phyloP scores from a whole-genome alignment of 2,888 invertebrate genomes.

The Drosophila atripex region DNA sequence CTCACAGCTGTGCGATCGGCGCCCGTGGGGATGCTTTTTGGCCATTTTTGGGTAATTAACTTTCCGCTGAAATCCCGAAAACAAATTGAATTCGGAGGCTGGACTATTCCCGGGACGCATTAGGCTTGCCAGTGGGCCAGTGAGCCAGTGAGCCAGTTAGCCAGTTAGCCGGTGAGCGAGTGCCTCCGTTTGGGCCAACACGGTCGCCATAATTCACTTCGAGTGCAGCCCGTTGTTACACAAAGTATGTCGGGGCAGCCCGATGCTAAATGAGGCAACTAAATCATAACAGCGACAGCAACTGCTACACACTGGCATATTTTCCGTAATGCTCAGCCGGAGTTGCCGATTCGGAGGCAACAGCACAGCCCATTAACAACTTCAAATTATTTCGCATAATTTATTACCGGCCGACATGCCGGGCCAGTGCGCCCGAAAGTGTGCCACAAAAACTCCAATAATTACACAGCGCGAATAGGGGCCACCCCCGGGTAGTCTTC shows the following conservation, averaged over 20 bases:
- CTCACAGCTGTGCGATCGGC: slow-evolving; percentile 22
- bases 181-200: neutral
- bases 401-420: slow-evolving; percentile 62
- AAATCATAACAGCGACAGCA: slow-evolving; percentile 71
- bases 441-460: slow-evolving; percentile 29
- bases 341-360: too few relatives aligned
- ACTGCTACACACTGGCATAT: slow-evolving; percentile 46
- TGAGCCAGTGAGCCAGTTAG: slow-evolving; percentile 6
- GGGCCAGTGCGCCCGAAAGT: slow-evolving; percentile 47
- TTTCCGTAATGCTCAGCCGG: neutral
- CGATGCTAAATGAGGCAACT: slow-evolving; percentile 53
- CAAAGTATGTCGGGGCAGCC: slow-evolving; percentile 19
- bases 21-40: slow-evolving; percentile 5
- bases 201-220: slow-evolving; percentile 24
- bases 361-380: slow-evolving; percentile 63
- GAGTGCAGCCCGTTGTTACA: slow-evolving; percentile 13
- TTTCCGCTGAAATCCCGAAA: slow-evolving; percentile 28
- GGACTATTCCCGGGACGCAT: slow-evolving; percentile 19
- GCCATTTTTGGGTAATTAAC: slow-evolving; percentile 30
- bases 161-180: slow-evolving; percentile 8
- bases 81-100: slow-evolving; percentile 27
- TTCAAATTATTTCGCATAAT: slow-evolving; percentile 66
- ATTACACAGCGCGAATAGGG: slow-evolving; percentile 3
- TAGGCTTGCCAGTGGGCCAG: slow-evolving; percentile 14
- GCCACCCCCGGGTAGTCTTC: too few relatives aligned